These are phyloP conservation scores for Fregetta grallaria DNA, from an alignment of 2,113 vertebrate species.

Conservation along the genomic window DNA sequence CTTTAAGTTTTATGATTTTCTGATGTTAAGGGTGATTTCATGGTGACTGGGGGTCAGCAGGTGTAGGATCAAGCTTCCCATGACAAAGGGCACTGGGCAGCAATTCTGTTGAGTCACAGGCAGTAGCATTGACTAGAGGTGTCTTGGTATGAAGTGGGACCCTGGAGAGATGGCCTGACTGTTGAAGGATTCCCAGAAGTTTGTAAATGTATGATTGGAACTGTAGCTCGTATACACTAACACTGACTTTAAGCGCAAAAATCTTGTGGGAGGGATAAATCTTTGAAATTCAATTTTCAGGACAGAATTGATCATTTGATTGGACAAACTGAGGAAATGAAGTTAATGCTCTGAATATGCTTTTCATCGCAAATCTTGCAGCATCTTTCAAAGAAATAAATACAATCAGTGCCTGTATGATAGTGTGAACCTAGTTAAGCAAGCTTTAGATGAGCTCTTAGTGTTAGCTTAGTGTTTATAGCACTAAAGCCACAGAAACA, in stretches of 20 bases:
- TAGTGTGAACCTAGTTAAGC: background rate
- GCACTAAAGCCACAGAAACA: background rate
- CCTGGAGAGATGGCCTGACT: background rate
- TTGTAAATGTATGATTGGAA: background rate
- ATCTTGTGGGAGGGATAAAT: background rate
- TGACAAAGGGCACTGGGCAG: background rate
- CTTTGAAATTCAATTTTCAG: background rate
- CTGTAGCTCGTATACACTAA: background rate
- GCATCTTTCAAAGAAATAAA: background rate
- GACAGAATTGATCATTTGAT: background rate
- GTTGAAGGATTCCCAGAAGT: background rate
- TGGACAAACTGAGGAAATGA: background rate
- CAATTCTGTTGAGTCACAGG: background rate
- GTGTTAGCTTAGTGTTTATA: background rate
- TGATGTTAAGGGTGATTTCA: background rate
- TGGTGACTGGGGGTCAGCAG: background rate
- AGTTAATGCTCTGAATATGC: background rate
- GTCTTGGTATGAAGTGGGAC: background rate
- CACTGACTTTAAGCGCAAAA: background rate
- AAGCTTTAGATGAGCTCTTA: background rate
- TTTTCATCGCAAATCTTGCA: background rate
- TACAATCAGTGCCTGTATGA: background rate
- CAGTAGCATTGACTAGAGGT: background rate
- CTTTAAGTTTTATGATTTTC: background rate
- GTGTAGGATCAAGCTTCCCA: background rate